Evolutionary conservation across 2,888 invertebrate genomes (phyloP).

Genomic region (Temnothorax rugatulus): DNA sequence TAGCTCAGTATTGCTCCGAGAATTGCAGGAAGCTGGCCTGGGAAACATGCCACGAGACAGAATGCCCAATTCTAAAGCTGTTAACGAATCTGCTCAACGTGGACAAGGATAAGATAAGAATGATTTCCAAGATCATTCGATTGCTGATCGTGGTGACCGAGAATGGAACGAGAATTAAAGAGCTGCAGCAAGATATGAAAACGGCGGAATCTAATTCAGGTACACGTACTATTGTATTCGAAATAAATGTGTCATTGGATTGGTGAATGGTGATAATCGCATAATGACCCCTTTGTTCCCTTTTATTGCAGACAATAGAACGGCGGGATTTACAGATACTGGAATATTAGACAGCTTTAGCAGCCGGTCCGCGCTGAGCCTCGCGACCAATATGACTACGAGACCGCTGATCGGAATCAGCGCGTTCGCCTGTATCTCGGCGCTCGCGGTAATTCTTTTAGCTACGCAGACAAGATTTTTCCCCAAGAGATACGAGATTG

Average conservation of each 20-base stretch:
- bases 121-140: conserved; percentile 83
- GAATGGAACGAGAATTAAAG: conserved; percentile 79
- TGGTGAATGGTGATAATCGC: neutral
- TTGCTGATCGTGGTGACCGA: conserved; percentile 81
- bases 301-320: conserved; percentile 79
- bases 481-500: conserved; percentile 78
- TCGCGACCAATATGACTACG: conserved; percentile 83
- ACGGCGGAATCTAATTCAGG: conserved; percentile 82
- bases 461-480: conserved; percentile 82
- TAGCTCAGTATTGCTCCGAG: conserved; percentile 83
- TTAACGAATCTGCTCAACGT: conserved; percentile 81
- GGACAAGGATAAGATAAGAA: conserved; percentile 83
- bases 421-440: conserved; percentile 84
- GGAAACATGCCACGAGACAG: conserved; percentile 80
- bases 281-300: neutral
- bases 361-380: conserved; percentile 81
- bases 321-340: conserved; percentile 83
- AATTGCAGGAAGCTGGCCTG: conserved; percentile 80
- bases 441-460: conserved; percentile 81
- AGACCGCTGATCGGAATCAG: conserved; percentile 83
- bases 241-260: neutral
- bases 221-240: conserved; percentile 58
- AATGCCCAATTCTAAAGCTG: conserved; percentile 80
- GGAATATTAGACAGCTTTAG: conserved; percentile 79
- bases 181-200: conserved; percentile 80